Conservation (phyloP, 2,797 vertebrate genomes). For the Gorsachius magnificus region DNA sequence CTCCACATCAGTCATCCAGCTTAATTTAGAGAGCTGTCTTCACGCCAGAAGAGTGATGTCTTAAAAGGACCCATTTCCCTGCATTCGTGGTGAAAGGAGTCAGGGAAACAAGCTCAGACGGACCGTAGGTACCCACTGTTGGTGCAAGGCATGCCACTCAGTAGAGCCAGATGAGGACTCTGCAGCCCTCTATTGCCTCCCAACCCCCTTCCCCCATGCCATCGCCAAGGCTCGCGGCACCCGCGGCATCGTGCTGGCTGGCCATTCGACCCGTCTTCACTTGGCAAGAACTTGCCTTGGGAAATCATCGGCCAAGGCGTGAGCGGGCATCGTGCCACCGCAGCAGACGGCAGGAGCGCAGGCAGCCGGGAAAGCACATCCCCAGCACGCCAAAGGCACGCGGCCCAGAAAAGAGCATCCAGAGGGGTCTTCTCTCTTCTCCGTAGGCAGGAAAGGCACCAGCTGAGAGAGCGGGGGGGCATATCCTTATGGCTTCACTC, state of each 20-base stretch:
- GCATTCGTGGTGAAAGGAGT: neutral
- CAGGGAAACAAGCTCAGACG: neutral
- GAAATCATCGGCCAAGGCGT: neutral
- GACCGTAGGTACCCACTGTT: rapidly evolving
- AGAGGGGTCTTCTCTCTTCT: neutral
- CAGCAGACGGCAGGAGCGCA: neutral
- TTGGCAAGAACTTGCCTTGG: neutral
- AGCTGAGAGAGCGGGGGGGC: neutral
- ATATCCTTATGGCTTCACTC: rapidly evolving
- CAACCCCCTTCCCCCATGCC: rapidly evolving
- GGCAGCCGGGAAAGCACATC: neutral
- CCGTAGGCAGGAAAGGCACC: neutral
- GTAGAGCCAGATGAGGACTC: neutral
- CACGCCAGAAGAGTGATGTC: neutral
- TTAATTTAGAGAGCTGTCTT: neutral
- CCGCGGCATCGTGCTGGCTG: rapidly evolving
- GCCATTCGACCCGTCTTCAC: neutral
- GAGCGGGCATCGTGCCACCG: neutral
- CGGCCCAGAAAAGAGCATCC: neutral
- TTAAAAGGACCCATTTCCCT: neutral
- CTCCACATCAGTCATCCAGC: neutral
- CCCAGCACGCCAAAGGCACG: neutral
- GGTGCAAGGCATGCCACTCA: neutral
- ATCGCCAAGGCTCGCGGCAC: neutral
- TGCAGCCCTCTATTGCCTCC: neutral